These are phyloP conservation scores for Trissonchulus latispiculum DNA, from an alignment of 2,888 invertebrate genomes.

Conservation along the genomic window DNA sequence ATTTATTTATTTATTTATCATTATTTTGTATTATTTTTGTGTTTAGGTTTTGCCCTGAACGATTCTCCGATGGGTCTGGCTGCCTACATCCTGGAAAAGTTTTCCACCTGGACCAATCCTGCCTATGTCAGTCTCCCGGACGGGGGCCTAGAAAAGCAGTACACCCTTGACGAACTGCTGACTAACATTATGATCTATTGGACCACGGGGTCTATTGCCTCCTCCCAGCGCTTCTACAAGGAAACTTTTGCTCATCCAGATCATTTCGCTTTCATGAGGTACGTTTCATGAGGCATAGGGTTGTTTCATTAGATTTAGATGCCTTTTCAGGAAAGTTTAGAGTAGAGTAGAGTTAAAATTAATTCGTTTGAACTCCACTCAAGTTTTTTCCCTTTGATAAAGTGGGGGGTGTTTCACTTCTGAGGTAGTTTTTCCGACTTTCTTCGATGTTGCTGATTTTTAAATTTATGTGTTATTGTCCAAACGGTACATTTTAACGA, in stretches of 20 bases:
- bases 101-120: constrained; percentile 62
- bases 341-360: no score
- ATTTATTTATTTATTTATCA: no score
- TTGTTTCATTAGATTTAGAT: constrained; percentile 16
- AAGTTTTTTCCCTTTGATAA: no score
- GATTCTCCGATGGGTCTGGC: constrained; percentile 75
- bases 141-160: constrained; percentile 58
- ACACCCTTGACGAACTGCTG: constrained; percentile 59
- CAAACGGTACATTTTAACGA: no score
- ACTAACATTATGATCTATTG: constrained; percentile 76
- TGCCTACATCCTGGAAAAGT: constrained; percentile 80
- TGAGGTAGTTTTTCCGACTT: no score
- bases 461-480: no score
- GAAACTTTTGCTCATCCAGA: constrained; percentile 48
- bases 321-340: no score
- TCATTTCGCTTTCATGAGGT: constrained; percentile 13
- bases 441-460: no score
- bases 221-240: constrained; percentile 63
- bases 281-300: neutral
- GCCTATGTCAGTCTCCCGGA: constrained; percentile 51
- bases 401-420: no score
- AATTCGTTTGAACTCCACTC: no score
- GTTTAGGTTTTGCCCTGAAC: constrained; percentile 59
- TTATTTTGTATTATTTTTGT: no score
- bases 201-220: constrained; percentile 61